A percentile compares a stretch with the other conserved stretches of the same genome.
Conservation (phyloP, 2,888 invertebrate species). For the Eupithecia centaureata region DNA sequence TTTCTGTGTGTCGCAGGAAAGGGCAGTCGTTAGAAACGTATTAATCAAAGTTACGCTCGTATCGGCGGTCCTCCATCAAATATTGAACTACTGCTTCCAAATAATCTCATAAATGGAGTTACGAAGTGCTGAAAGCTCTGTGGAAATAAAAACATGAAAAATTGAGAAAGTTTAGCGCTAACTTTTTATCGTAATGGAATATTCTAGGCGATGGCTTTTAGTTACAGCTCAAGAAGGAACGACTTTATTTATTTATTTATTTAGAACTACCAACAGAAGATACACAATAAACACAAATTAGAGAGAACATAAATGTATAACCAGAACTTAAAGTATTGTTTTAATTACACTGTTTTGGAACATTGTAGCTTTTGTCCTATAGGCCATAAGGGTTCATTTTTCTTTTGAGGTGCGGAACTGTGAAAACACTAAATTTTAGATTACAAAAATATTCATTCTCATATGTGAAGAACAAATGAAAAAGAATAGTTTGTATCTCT, state of each 20-base stretch:
- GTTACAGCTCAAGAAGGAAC: not conserved
- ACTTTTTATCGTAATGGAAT: conserved; percentile 32
- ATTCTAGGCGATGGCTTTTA: conserved; percentile 28
- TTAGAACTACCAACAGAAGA: too few relatives aligned
- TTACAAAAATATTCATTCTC: too few relatives aligned
- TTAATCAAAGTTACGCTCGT: conserved; percentile 48
- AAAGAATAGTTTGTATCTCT: too few relatives aligned
- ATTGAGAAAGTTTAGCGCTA: conserved; percentile 33
- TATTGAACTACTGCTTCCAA: conserved; percentile 23
- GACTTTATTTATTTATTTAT: not conserved
- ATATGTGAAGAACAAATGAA: too few relatives aligned
- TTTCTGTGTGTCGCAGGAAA: conserved; percentile 24
- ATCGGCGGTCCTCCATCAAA: conserved; percentile 39
- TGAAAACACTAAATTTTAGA: too few relatives aligned
- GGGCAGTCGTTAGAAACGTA: conserved; percentile 53
- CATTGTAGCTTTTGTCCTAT: too few relatives aligned
- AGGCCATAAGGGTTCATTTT: too few relatives aligned
- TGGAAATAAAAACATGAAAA: conserved; percentile 41
- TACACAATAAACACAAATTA: too few relatives aligned
- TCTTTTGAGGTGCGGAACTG: too few relatives aligned
- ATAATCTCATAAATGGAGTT: conserved; percentile 37
- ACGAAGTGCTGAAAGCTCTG: conserved; percentile 22
- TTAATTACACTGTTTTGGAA: too few relatives aligned
- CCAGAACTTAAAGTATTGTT: too few relatives aligned
- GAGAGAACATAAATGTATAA: too few relatives aligned